phyloP scores from a whole-genome alignment of 2,113 vertebrate genomes.

The Engystomops pustulosus region DNA sequence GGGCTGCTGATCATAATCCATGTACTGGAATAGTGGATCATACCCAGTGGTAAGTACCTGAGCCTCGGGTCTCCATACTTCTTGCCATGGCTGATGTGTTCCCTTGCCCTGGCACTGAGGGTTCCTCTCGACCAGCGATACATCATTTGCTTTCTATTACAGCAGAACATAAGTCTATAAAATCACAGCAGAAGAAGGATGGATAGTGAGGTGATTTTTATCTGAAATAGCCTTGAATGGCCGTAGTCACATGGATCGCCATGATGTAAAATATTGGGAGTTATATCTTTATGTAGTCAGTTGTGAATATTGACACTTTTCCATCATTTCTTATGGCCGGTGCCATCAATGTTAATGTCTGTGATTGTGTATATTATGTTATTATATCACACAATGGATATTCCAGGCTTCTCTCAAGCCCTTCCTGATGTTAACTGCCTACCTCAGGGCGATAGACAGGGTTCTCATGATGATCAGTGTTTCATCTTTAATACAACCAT shows the following conservation, averaged over 20 bases:
- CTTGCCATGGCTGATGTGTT: too few species aligned
- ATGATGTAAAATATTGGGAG: not conserved
- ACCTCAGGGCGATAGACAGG: slow-evolving; percentile 25
- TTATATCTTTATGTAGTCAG: not conserved
- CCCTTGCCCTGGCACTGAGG: too few species aligned
- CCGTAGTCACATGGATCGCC: not conserved
- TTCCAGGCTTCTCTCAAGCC: not conserved
- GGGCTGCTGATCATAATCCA: too few species aligned
- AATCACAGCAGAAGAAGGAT: too few species aligned
- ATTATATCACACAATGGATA: not conserved
- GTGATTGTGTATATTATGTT: not conserved
- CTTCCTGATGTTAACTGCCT: slow-evolving; percentile 19
- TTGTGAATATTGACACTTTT: not conserved
- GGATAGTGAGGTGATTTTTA: not conserved
- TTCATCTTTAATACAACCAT: slow-evolving; percentile 43
- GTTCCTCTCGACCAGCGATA: too few species aligned
- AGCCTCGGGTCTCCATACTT: too few species aligned
- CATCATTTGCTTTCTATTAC: too few species aligned
- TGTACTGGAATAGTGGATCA: too few species aligned
- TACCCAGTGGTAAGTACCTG: too few species aligned
- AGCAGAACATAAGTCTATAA: too few species aligned
- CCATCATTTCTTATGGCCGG: not conserved
- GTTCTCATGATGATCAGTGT: slow-evolving; percentile 31
- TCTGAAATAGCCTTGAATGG: not conserved
- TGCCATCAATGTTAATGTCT: not conserved